Evolutionary conservation across 2,888 invertebrate genomes (phyloP), one percentile per base, ranked within the genome.

Genomic region (Trissonchulus latispiculum): DNA sequence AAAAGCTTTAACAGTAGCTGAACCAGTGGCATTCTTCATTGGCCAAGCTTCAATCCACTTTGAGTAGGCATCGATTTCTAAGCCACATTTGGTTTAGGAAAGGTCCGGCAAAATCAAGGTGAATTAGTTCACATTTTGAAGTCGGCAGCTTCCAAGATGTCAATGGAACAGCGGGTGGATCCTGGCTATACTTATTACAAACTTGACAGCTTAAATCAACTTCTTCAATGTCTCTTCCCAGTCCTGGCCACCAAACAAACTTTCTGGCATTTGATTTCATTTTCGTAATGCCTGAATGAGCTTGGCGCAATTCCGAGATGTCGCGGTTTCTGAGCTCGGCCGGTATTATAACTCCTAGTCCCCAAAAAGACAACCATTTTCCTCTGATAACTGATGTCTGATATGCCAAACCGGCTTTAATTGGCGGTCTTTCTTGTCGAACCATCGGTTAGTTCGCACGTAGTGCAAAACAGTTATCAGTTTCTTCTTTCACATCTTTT

Each of bases 31-130:
- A 8, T 48, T 48, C 23, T 48, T 48, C 48, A 48, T 48, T 48
- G 48, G 8, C 23, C 8, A 15, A 48, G 23, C 48, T 48, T 48
- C 48, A 48, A 48, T 48, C 48, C 48, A 48, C 23, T 48, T 48
- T 8, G 48, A 48, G 23, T 48, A 23, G 8, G 48, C 48, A 48
- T 62, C 64, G 64, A n/a, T 31, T 3, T 18, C 64, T 62, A 3
- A 62, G 31, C 3, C 3, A 62, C 64, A 62, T 62, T 62, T 31
- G 15, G 15, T n/a, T n/a, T 18, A 3, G n/a, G 3, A 62, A 15
- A 8, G 64, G 64, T 18, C 64, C 64, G 8, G 64, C 64, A n/a
- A 62, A 62, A 62, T 62, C 64, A 15, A 62, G n/a, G 28, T 62
- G 64, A 15, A 62, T 15, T 62, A 15, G n/a, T 62, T 62, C 15